Base-by-base conservation (phyloP, 2,888 invertebrate genomes). In the Ophion slaviceki region DNA sequence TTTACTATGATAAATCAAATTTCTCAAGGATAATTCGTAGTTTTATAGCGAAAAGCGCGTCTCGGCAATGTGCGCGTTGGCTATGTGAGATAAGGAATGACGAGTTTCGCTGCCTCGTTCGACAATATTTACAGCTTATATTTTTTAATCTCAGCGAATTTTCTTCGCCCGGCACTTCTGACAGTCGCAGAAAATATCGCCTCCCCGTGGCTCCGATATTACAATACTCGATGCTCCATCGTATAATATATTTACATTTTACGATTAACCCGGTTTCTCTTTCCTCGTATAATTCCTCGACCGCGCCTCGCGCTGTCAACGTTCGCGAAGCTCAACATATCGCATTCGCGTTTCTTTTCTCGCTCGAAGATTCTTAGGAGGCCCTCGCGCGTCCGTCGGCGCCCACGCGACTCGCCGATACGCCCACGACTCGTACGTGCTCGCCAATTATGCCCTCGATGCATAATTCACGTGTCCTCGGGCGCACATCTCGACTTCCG, bases 171-270 rank as follows among this genome's bases (percentile, higher is more conserved):
- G 59, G 62, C 47, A 36, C 59, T 40, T 64, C 47, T 61, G 57
- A 53, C 28, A n/a, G 57, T 57, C 62, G 3, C 24, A 17, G 64
- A 64, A 57, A 70, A 71, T 28, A 59, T 70, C 62, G 57, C 47
- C 57, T 47, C 10, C 45, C 17, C 68, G n/a, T 47, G 3, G 68
- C 75, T 76, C 62, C 79, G 40, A 79, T 77, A 14, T 62, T 77
- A 8, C 66, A 61, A 67, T 28, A 36, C 61, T n/a, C 53, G 67
- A 74, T 68, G 67, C 66, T 77, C 59, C 5, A 40, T 40, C 40
- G 40, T 40, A 40, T 40, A 40, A 77, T 72, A 76, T 85, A 85
- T 81, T 77, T 81, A 85, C 80, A 85, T 32, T 77, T 61, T 24
- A 68, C 61, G 57, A 72, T 66, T 66, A 24, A 64, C 57, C n/a